These are phyloP conservation scores for Chesias legatella DNA, from an alignment of 2,888 invertebrate genomes.

Conservation along the genomic window DNA sequence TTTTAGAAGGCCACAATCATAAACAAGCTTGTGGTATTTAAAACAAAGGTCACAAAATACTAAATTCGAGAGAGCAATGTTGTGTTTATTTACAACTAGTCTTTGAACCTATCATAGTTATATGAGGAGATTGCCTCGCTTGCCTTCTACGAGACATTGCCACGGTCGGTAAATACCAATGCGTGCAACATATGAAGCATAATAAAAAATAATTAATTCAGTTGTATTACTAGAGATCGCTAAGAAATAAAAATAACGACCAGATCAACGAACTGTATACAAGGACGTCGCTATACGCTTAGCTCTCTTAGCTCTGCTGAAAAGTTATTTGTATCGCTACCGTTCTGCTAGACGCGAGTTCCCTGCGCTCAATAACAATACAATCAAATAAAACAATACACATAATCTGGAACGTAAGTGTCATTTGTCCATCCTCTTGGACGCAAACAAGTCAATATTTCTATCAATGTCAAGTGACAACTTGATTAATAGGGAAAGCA, in stretches of 20 bases:
- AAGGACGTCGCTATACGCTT: too few relatives aligned
- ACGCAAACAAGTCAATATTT: conserved; percentile 38
- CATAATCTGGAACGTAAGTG: conserved; percentile 16
- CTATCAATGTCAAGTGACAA: conserved; percentile 24
- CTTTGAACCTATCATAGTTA: conserved; percentile 11
- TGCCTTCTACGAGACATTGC: conserved; percentile 14
- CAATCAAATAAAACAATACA: conserved; percentile 2
- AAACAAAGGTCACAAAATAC: conserved; percentile 15
- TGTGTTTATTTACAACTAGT: background rate
- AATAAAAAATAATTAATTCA: too few relatives aligned
- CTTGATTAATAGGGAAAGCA: conserved; percentile 27
- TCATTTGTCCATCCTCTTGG: conserved; percentile 26
- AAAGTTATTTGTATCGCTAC: conserved; percentile 4
- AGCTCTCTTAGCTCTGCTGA: background rate
- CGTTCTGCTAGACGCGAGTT: conserved; percentile 1
- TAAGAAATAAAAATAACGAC: too few relatives aligned
- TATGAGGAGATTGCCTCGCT: conserved; percentile 14
- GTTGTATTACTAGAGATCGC: too few relatives aligned
- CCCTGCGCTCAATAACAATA: conserved; percentile 1
- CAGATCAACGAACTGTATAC: too few relatives aligned
- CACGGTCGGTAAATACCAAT: conserved; percentile 1
- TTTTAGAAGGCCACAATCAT: conserved; percentile 13
- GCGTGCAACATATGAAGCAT: too few relatives aligned
- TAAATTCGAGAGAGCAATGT: conserved; percentile 8
- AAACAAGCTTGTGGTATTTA: conserved; percentile 8